Base-by-base conservation (phyloP, 1,140 invertebrate species). In the Lucilia sericata region DNA sequence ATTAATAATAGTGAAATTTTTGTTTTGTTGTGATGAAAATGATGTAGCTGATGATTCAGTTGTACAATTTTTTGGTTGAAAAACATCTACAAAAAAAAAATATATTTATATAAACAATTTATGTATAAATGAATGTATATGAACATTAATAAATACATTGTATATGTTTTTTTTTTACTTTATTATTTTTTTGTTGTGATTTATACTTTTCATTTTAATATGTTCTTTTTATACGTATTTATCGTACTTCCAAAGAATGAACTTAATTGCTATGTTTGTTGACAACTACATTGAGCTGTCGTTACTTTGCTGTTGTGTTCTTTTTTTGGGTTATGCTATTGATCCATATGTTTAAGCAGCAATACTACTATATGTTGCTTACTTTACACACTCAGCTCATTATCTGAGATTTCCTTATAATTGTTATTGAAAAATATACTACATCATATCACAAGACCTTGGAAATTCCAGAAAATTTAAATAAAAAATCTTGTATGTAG, bases 1-100 rank as follows among this genome's bases (percentile, higher is more conserved):
- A 51, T 17, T n/a, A 60, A 60, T 60, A 60, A 60, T 60, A 60
- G 55, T 60, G 55, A 60, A 60, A 60, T 60, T 60, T 60, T 60
- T 60, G 55, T 60, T 60, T n/a, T 60, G 55, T 17, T 60, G 55
- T 60, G 55, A 60, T n/a, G 55, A 60, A 60, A 60, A 60, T 60
- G 55, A 17, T 60, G 55, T n/a, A 2, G 55, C 13, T 60, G 55
- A 60, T 60, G 55, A 60, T 60, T 60, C 55, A 60, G 55, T n/a
- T 60, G 55, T 60, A 60, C 55, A 17, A 14, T 60, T 60, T 17
- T n/a, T 60, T 60, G 25, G 1, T 30, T 30, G 3, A 30, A 30
- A 30, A 30, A 30, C 3, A 30, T 30, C 25, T 30, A 30, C 25
- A 30, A 30, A 30, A 30, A 30, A 30, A 5, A n/a, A 60, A 60